Evolutionary conservation across 2,113 vertebrate species (phyloP), one percentile per base, ranked within the genome.

Genomic region (Bos javanicus): DNA sequence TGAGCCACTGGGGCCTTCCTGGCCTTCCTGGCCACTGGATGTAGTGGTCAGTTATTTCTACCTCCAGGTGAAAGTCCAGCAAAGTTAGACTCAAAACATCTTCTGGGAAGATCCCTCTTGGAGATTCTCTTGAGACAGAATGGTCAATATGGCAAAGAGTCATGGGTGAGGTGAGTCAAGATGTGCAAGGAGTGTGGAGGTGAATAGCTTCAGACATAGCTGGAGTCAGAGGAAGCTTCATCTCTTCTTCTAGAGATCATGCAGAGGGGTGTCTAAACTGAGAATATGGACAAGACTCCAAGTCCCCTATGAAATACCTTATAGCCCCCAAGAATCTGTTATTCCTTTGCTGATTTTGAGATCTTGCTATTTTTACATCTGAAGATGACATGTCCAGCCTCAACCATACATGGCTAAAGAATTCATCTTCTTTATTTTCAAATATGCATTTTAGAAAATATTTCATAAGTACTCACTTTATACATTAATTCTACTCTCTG

Each of bases 401-500:
- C 50, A 84, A 21, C 30, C 9, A 94, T 13, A 87, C 16, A 28
- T 67, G 39, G 25, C 25, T 43, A 64, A 91, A 9, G 7, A 94
- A 78, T n/a, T 80, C n/a, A 86, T 90, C 15, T 14, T 81, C 54
- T 95, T 21, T 82, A 21, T 89, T 97, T 93, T 67, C 50, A 80
- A 87, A 90, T 71, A 71, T 33, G 17, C 19, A 43, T 86, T 71
- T 94, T 50, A 48, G 14, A 97, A 71, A 59, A 50, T 83, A 83
- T 81, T 95, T 81, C 36, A 15, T 87, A 95, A 89, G 64, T 87
- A 81, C 83, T 86, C 76, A 82, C 93, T 92, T 91, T n/a, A 87
- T 56, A 19, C 54, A 2, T 56, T 19, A 93, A 60, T 91, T 95
- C 81, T 16, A 46, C 36, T 76, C 88, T 91, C 71, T 87, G 46